A percentile compares a stretch with the other conserved stretches of the same genome.
Evolutionary conservation across 2,888 invertebrate species (phyloP).

Genomic region (Brachyopa scutellaris): DNA sequence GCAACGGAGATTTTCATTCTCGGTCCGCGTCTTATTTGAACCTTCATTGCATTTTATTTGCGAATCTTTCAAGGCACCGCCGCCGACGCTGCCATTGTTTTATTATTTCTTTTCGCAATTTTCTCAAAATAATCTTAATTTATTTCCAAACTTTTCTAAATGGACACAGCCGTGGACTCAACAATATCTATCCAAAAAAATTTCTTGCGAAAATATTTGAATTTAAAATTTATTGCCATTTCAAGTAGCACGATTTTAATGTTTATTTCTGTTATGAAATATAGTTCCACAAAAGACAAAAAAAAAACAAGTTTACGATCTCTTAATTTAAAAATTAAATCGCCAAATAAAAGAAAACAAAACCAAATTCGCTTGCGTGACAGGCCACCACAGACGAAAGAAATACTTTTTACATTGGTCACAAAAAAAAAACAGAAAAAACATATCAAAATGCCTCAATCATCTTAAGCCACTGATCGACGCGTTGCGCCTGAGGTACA

Average conservation of each 20-base stretch:
- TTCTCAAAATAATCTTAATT: slow-evolving; percentile 1
- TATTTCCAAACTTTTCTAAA: background rate
- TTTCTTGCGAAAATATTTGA: slow-evolving; percentile 54
- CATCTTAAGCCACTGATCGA: too few species aligned
- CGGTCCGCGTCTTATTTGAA: too few species aligned
- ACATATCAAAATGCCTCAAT: slow-evolving; percentile 24
- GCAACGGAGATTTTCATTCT: too few species aligned
- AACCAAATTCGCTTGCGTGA: slow-evolving; percentile 33
- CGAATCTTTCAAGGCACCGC: background rate
- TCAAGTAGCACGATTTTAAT: slow-evolving; percentile 37
- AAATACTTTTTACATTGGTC: background rate
- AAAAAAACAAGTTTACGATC: slow-evolving; percentile 38
- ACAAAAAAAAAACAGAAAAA: background rate
- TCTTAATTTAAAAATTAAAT: slow-evolving; percentile 20
- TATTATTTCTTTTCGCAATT: background rate
- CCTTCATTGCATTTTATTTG: background rate
- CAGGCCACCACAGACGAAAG: slow-evolving; percentile 23
- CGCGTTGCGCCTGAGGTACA: background rate
- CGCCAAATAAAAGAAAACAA: background rate
- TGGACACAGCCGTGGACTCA: background rate
- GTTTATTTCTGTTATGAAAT: slow-evolving; percentile 31
- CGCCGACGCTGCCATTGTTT: background rate
- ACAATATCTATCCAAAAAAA: too few species aligned
- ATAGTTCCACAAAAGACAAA: slow-evolving; percentile 3
- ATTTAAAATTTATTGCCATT: slow-evolving; percentile 39